These are phyloP conservation scores for Galago senegalensis DNA, from an alignment of 2,797 vertebrate genomes.

Conservation along the genomic window DNA sequence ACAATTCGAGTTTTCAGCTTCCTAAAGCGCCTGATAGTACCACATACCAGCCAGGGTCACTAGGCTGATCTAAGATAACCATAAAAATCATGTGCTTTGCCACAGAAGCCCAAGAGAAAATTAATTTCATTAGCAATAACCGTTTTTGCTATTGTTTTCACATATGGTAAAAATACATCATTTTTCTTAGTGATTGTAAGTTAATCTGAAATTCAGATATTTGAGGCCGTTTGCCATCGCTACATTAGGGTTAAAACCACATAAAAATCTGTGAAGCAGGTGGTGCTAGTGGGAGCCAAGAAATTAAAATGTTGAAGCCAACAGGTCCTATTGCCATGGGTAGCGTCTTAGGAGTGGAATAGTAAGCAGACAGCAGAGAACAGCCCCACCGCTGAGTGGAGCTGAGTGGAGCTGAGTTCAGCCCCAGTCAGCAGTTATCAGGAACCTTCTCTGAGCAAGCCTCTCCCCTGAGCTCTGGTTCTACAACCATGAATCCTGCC, in stretches of 20 bases:
- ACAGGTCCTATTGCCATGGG: not conserved
- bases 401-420: not conserved
- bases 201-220: not conserved
- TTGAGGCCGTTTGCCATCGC: not conserved
- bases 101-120: conserved; percentile 41
- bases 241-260: not conserved
- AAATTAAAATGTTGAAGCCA: not conserved
- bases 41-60: conserved; percentile 35
- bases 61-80: conserved; percentile 70
- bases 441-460: not conserved
- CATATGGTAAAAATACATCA: not conserved
- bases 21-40: not conserved
- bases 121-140: not conserved
- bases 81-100: conserved; percentile 65
- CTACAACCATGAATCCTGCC: not conserved
- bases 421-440: not conserved
- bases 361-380: no score
- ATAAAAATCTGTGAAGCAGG: not conserved
- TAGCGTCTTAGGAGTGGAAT: not conserved
- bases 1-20: conserved; percentile 60
- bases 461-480: not conserved
- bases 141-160: not conserved
- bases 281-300: not conserved
- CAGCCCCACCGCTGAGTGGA: not conserved
- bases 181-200: not conserved